Evolutionary conservation across 1,140 invertebrate species (phyloP), one percentile per base, ranked within the genome.

Genomic region (Tyrophagus putrescentiae): DNA sequence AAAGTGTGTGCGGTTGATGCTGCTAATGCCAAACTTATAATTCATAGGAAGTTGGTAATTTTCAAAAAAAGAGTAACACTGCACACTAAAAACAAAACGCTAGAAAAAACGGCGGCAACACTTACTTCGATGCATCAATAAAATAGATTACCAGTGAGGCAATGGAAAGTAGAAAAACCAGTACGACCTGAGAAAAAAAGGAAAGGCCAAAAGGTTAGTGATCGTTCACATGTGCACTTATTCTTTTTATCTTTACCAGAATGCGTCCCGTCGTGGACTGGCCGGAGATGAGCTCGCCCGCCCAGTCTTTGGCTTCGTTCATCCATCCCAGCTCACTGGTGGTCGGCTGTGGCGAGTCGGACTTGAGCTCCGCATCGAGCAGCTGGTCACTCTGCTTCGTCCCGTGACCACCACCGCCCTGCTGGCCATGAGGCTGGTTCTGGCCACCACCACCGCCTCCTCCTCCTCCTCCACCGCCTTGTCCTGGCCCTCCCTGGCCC

Each of bases 91-190:
- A 5, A 42, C 18, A 42, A 5, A 42, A 42, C 18, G 6, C n/a
- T n/a, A 5, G 25, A 5, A 42, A 42, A 42, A 42, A 3, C 41
- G 25, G 27, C 25, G 13, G 3, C 4, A 44, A 64, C 57, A 76
- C 77, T 86, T 82, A 94, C 89, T 83, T 86, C 71, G 93, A 95
- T 73, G 95, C 94, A 80, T 99, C 95, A 77, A 98, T 92, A 82
- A 99, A 98, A 80, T 98, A 99, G 79, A 99, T 98, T 77, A 98
- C 87, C 70, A 99, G 82, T 72, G 96, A 99, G 73, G 93, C 94
- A 80, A 99, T 97, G 79, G 94, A 98, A 76, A 98, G 83, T 74
- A 98, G 85, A 81, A 98, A 98, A 75, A 99, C 96, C 76, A 98
- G 80, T 72, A 97, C 92, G 78, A 96, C 92, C 92, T 97, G 82